Percentiles rank a stretch among this genome's conserved stretches.
Evolutionary conservation across 35 echinoderm and acorn worm genomes (phyloP).

Genomic region (Strongylocentrotus purpuratus): DNA sequence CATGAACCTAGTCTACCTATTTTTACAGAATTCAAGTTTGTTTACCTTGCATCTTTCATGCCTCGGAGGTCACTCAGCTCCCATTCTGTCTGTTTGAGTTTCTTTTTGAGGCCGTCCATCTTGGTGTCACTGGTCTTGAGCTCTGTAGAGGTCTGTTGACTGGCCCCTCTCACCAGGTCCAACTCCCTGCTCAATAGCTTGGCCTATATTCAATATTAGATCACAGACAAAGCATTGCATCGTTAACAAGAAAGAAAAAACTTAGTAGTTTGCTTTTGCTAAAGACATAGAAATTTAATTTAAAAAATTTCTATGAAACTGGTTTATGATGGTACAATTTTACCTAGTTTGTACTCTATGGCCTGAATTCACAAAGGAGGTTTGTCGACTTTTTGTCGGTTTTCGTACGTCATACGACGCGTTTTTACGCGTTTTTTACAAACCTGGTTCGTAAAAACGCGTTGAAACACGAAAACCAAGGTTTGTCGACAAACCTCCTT

Average conservation of each 20-base stretch:
- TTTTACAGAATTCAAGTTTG: too few relatives aligned
- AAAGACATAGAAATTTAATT: neutral
- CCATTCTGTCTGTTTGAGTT: conserved; percentile 95
- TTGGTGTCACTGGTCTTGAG: conserved; percentile 64
- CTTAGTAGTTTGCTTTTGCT: neutral
- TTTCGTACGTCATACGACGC: too few relatives aligned
- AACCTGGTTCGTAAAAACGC: too few relatives aligned
- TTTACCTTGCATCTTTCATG: conserved; percentile 91
- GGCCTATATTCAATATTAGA: conserved; percentile 34
- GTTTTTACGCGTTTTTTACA: too few relatives aligned
- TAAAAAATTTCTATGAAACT: neutral
- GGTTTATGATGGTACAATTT: too few relatives aligned
- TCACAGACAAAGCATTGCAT: neutral
- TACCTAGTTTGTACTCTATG: too few relatives aligned
- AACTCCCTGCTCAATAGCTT: conserved; percentile 90
- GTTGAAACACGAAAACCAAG: too few relatives aligned
- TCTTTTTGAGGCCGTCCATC: conserved; percentile 65
- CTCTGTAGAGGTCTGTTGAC: conserved; percentile 60
- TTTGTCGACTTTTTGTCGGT: too few relatives aligned
- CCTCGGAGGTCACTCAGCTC: conserved; percentile 77
- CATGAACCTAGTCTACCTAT: too few relatives aligned
- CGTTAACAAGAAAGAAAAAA: neutral
- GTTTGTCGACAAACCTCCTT: too few relatives aligned
- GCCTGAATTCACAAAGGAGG: too few relatives aligned
- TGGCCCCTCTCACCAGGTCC: conserved; percentile 79